Conservation (phyloP, 2,888 invertebrate species). For the Notocelia uddmanniana region DNA sequence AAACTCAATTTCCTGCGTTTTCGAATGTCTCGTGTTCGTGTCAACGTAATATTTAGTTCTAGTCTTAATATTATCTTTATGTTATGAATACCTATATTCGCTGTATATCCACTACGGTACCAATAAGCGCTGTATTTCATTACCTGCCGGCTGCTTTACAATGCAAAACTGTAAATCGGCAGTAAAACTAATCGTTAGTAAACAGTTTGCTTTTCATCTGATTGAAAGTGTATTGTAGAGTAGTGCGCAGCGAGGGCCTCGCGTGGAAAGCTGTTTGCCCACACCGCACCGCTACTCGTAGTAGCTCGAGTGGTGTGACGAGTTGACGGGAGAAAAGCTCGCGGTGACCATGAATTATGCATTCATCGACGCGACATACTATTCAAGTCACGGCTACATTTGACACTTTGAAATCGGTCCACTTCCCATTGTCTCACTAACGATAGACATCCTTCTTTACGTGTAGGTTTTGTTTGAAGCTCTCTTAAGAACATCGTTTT, state of each 20-base stretch:
- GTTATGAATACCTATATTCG: no score
- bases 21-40: no score
- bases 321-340: slow-evolving; percentile 58
- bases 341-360: slow-evolving; percentile 52
- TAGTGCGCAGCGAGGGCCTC: slow-evolving; percentile 52
- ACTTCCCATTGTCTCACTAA: slow-evolving; percentile 26
- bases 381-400: slow-evolving; percentile 30
- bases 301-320: slow-evolving; percentile 58
- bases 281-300: slow-evolving; percentile 57
- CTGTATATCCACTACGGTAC: no score
- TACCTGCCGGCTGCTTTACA: neutral
- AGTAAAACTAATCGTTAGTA: slow-evolving; percentile 11
- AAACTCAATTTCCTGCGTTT: no score
- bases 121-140: neutral
- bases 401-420: slow-evolving; percentile 29
- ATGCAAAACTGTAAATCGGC: slow-evolving; percentile 7
- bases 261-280: slow-evolving; percentile 67
- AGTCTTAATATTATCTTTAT: no score
- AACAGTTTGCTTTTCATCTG: slow-evolving; percentile 26
- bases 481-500: neutral
- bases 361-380: slow-evolving; percentile 41
- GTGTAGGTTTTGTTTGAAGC: slow-evolving; percentile 25
- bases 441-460: slow-evolving; percentile 26
- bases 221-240: slow-evolving; percentile 38
- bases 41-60: no score